Percentiles rank a stretch among this genome's conserved stretches.
Conservation (phyloP, 2,888 invertebrate species). For the Drosophila hamatofila region DNA sequence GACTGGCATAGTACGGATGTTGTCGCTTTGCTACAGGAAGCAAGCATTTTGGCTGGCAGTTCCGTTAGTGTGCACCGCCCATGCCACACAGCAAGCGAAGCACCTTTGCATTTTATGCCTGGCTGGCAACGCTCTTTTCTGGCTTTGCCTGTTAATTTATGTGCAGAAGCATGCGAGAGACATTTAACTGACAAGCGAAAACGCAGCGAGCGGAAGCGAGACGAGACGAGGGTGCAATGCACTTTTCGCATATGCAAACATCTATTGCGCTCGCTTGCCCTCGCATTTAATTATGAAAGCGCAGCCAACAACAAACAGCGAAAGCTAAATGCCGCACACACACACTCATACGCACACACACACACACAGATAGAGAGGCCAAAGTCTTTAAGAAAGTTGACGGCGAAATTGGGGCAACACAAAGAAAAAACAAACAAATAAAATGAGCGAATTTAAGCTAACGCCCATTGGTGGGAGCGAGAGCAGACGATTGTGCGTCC, state of each 20-base stretch:
- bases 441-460: slow-evolving; percentile 6
- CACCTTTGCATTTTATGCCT: slow-evolving; percentile 53
- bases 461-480: neutral
- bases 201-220: slow-evolving; percentile 1
- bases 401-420: slow-evolving; percentile 56
- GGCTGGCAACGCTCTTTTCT: slow-evolving; percentile 66
- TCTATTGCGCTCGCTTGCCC: slow-evolving; percentile 8
- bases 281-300: slow-evolving; percentile 57
- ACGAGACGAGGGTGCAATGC: slow-evolving; percentile 34
- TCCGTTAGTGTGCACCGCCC: slow-evolving; percentile 36
- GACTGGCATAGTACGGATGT: slow-evolving; percentile 58
- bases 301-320: slow-evolving; percentile 7
- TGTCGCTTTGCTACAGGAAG: slow-evolving; percentile 76
- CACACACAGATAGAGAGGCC: neutral
- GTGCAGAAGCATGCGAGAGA: slow-evolving; percentile 69
- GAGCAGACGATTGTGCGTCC: slow-evolving; percentile 9
- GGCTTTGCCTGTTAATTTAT: slow-evolving; percentile 72
- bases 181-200: slow-evolving; percentile 48
- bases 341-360: slow-evolving; percentile 1
- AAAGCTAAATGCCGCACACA: slow-evolving; percentile 20
- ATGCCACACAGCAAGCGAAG: neutral
- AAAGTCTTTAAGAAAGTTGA: slow-evolving; percentile 56
- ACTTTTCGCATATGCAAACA: slow-evolving; percentile 57
- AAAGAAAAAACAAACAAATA: neutral
- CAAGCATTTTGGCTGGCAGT: slow-evolving; percentile 57